Percentiles rank a stretch among this genome's conserved stretches.
phyloP scores from a whole-genome alignment of 2,888 invertebrate genomes.

The Aphodius granarius region DNA sequence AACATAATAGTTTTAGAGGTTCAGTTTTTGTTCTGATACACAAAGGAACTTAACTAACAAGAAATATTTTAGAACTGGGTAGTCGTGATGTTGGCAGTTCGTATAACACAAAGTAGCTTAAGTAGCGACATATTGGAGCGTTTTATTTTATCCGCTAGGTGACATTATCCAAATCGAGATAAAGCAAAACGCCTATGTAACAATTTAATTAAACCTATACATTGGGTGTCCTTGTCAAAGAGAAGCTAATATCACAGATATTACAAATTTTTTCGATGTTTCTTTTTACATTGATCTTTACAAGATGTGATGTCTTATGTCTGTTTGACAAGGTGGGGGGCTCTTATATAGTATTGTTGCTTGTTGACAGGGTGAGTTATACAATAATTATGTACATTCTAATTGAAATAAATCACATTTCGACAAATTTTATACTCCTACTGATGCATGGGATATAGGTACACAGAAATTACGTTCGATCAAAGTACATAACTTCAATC shows the following conservation, averaged over 20 bases:
- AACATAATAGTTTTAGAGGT: background rate
- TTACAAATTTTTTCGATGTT: background rate
- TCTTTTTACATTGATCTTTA: background rate
- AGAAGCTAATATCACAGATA: conserved; percentile 14
- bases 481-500: conserved; percentile 7
- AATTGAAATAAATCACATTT: background rate
- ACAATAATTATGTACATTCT: background rate
- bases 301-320: background rate
- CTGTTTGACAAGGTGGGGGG: background rate
- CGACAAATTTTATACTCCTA: background rate
- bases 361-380: background rate
- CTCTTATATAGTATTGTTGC: background rate
- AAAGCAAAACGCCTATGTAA: background rate
- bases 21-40: background rate
- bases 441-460: background rate
- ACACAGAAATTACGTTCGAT: background rate
- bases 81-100: conserved; percentile 3
- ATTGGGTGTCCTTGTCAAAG: conserved; percentile 4
- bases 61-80: conserved; percentile 7
- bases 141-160: background rate
- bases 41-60: conserved; percentile 13
- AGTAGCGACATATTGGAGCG: background rate
- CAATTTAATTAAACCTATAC: background rate
- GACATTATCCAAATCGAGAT: background rate
- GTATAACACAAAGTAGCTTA: conserved; percentile 1